These are phyloP conservation scores for Dendrocopos noguchii DNA, from an alignment of 2,113 vertebrate species.

Conservation along the genomic window DNA sequence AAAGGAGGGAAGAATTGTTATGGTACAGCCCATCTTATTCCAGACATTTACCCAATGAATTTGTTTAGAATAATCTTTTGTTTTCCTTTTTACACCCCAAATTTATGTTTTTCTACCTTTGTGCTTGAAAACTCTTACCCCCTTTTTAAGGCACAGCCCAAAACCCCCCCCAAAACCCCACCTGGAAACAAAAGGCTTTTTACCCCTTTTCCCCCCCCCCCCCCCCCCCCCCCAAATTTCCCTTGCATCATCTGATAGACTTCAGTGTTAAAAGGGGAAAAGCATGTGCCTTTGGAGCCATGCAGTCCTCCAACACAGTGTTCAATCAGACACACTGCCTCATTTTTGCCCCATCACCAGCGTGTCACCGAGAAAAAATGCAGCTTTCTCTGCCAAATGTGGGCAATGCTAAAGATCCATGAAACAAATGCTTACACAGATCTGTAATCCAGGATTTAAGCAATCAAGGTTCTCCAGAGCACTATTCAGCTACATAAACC, in stretches of 20 bases:
- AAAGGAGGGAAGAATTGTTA: too few relatives aligned
- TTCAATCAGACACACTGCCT: constrained; percentile 39
- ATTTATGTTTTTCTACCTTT: too few relatives aligned
- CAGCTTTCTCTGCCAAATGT: constrained; percentile 45
- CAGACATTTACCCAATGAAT: too few relatives aligned
- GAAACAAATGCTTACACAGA: constrained; percentile 64
- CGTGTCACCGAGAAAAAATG: constrained; percentile 53
- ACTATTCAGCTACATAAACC: constrained; percentile 26
- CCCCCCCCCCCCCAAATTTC: neutral
- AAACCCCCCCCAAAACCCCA: neutral
- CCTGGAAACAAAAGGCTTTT: neutral
- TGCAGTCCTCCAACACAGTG: constrained; percentile 48
- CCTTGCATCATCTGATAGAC: neutral
- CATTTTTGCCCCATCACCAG: constrained; percentile 41
- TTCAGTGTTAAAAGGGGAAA: constrained; percentile 18
- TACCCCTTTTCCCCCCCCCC: neutral
- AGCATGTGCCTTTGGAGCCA: constrained; percentile 34
- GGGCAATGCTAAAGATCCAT: constrained; percentile 42
- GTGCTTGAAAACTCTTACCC: too few relatives aligned
- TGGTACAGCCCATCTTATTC: too few relatives aligned
- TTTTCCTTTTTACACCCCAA: too few relatives aligned
- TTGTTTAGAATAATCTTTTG: too few relatives aligned
- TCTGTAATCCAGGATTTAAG: constrained; percentile 57
- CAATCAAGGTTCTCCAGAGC: neutral
- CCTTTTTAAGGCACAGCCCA: too few relatives aligned